These are phyloP conservation scores for Poecilia velifera DNA, from an alignment of 2,797 vertebrate genomes.

Conservation along the genomic window DNA sequence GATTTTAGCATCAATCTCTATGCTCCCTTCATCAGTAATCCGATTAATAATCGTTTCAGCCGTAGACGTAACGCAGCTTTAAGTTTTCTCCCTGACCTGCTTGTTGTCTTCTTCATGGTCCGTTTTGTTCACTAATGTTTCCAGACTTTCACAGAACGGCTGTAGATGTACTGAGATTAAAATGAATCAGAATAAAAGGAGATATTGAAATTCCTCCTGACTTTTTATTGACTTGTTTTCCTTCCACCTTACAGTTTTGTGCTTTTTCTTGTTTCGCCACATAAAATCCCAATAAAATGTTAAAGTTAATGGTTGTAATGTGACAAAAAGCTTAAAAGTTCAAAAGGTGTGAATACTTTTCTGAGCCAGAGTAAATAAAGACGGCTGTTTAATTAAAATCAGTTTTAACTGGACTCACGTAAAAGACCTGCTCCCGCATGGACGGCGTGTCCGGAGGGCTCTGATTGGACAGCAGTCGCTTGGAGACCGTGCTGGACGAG, in stretches of 20 bases:
- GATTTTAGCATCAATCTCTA: too few species aligned
- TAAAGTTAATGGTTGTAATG: too few species aligned
- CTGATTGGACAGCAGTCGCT: slow-evolving; percentile 96
- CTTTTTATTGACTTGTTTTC: neutral
- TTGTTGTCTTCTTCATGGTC: neutral
- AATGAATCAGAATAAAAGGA: neutral
- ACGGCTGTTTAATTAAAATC: neutral
- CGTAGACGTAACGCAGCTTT: neutral
- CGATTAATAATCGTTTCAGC: too few species aligned
- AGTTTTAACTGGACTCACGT: slow-evolving; percentile 85
- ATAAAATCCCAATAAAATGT: neutral
- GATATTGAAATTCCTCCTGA: neutral
- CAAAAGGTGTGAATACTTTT: too few species aligned
- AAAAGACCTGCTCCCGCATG: slow-evolving; percentile 97
- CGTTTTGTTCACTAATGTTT: neutral
- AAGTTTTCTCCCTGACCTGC: neutral
- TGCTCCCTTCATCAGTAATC: too few species aligned
- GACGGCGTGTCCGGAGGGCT: slow-evolving; percentile 98
- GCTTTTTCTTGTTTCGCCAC: neutral
- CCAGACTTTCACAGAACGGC: neutral
- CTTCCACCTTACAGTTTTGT: neutral
- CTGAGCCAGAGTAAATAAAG: neutral
- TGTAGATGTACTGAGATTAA: neutral
- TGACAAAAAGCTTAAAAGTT: neutral
- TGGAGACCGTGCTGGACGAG: slow-evolving; percentile 90